Evolutionary conservation across 2,888 invertebrate species (phyloP), one percentile per base, ranked within the genome.

Genomic region (Noctua janthe): DNA sequence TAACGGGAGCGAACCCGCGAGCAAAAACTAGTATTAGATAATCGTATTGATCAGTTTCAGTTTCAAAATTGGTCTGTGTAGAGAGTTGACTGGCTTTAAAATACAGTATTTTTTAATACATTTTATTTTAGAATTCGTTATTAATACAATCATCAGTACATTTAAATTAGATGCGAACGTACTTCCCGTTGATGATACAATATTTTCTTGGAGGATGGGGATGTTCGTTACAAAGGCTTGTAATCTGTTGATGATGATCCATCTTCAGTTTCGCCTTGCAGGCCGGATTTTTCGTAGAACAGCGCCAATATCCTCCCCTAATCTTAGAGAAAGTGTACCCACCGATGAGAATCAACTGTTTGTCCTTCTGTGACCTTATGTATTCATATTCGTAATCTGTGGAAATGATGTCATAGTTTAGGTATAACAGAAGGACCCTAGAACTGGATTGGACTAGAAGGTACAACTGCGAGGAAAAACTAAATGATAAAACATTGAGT

Each of bases 301-400:
- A 92, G 23, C 82, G 75, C 88, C 89, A 90, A 3, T 17, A 49
- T 10, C 5, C 23, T 3, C 69, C 73, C 51, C 35, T 43, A 39
- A 35, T 59, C 29, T 78, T 82, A 1, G 88, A 87, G 71, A 90
- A 94, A 0, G 94, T 94, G 64, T 89, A 92, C 6, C 91, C 92
- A 29, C 87, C 87, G 13, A 93, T 83, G 78, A 93, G 88, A 23
- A 94, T 77, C 71, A 91, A 83, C 5, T 64, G 59, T n/a, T 83
- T 85, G 13, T 87, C 84, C 75, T 76, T 86, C 71, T 85, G 88
- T 29, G 89, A 89, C 23, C 7, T 77, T 7, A 80, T 35, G 43
- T 84, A 78, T 35, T 79, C 71, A 49, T 85, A 89, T 23, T 82
- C 70, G 11, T 67, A 66, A 23, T 54, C 84, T 81, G 81, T 23